A percentile compares a stretch with the other conserved stretches of the same genome.
Conservation (phyloP, 2,888 invertebrate genomes). For the Orgyia antiqua region DNA sequence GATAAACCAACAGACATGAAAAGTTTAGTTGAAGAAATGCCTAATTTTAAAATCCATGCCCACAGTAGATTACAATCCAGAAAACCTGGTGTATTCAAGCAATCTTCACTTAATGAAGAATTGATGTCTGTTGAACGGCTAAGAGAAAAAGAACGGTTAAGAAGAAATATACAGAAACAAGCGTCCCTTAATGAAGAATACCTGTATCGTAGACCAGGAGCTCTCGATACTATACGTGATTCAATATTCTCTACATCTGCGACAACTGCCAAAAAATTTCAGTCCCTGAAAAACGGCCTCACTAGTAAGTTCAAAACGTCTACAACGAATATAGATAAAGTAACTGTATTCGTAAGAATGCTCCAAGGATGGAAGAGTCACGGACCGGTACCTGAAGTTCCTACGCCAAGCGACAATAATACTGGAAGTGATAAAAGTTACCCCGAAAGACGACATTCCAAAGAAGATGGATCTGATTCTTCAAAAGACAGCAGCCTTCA, state of each 20-base stretch:
- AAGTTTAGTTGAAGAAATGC: conserved; percentile 80
- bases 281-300: conserved; percentile 87
- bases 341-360: conserved; percentile 90
- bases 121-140: conserved; percentile 91
- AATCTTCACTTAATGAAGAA: conserved; percentile 93
- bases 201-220: conserved; percentile 82
- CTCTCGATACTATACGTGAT: conserved; percentile 84
- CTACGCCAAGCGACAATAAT: conserved; percentile 67
- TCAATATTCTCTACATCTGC: conserved; percentile 85
- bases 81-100: conserved; percentile 84
- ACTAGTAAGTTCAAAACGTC: conserved; percentile 90
- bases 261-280: conserved; percentile 85
- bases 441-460: conserved; percentile 85
- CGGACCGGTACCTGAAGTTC: conserved; percentile 69
- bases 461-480: conserved; percentile 92
- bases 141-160: conserved; percentile 88
- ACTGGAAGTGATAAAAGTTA: conserved; percentile 59
- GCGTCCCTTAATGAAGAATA: conserved; percentile 93
- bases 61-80: conserved; percentile 56
- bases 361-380: conserved; percentile 88
- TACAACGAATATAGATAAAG: conserved; percentile 90
- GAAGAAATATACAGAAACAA: conserved; percentile 92
- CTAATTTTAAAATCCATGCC: conserved; percentile 80
- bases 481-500: conserved; percentile 94
- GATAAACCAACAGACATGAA: conserved; percentile 85